A percentile compares a stretch with the other conserved stretches of the same genome.
Conservation (phyloP, 1,140 invertebrate species). For the Ceratosolen solmsi region DNA sequence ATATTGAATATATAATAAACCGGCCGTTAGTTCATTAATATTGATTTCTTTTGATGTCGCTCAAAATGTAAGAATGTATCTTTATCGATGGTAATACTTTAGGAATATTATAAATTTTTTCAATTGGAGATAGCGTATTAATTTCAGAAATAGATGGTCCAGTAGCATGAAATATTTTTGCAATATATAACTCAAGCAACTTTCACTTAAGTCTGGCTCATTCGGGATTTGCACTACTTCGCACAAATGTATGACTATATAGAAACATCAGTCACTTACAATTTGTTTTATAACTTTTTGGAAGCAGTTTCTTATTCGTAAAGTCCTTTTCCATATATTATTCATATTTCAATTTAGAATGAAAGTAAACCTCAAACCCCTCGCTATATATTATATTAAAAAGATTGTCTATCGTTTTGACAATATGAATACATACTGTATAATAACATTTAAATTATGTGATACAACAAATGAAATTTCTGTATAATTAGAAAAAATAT, state of each 20-base stretch:
- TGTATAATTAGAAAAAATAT: no score
- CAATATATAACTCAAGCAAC: slow-evolving; percentile 21
- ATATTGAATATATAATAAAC: no score
- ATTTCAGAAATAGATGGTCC: slow-evolving; percentile 33
- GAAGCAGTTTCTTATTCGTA: slow-evolving; percentile 17
- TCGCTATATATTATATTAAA: no score
- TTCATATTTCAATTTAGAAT: not conserved
- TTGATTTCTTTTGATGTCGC: no score
- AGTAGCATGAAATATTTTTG: slow-evolving; percentile 42
- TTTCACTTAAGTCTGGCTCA: slow-evolving; percentile 24
- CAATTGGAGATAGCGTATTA: not conserved
- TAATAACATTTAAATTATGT: no score
- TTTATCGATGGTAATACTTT: not conserved
- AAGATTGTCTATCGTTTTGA: no score
- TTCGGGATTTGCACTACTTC: slow-evolving; percentile 35
- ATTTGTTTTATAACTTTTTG: not conserved
- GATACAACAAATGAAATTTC: no score
- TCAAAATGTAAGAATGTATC: no score
- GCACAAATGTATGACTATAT: slow-evolving; percentile 1
- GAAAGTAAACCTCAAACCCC: not conserved
- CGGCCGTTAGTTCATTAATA: no score
- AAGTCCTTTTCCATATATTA: not conserved
- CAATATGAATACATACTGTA: no score
- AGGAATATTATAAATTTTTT: not conserved
- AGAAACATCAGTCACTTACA: not conserved